These are phyloP conservation scores for Trachelus stipa DNA, from an alignment of 2,888 invertebrate species.

Conservation along the genomic window DNA sequence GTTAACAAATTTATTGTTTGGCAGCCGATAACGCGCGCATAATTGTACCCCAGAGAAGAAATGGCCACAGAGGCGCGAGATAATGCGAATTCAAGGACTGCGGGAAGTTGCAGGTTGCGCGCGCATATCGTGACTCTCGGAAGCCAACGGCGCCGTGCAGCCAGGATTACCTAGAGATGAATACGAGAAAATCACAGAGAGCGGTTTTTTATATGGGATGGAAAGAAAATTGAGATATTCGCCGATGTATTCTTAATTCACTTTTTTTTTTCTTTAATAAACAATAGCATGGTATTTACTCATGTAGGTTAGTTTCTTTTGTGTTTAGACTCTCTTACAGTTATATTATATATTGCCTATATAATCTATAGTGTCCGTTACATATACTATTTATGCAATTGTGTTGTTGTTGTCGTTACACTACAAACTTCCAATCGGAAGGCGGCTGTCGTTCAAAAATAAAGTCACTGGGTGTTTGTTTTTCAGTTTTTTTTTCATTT, in stretches of 20 bases:
- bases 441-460: conserved; percentile 26
- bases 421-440: neutral
- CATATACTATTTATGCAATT: conserved; percentile 29
- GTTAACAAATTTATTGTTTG: neutral
- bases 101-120: neutral
- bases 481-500: conserved; percentile 28
- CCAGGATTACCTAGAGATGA: neutral
- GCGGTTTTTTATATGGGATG: neutral
- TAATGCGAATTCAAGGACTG: neutral
- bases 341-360: conserved; percentile 46
- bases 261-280: conserved; percentile 55
- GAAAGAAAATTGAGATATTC: neutral
- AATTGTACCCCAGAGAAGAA: neutral
- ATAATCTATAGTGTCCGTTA: conserved; percentile 32
- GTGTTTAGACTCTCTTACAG: conserved; percentile 60
- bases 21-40: neutral
- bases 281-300: conserved; percentile 58
- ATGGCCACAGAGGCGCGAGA: neutral
- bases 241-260: conserved; percentile 33
- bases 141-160: neutral
- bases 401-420: conserved; percentile 34
- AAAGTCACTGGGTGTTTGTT: conserved; percentile 50
- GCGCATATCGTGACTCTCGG: neutral
- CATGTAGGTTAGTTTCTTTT: conserved; percentile 55
- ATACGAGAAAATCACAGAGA: neutral